These are phyloP conservation scores for Thera obeliscata DNA, from an alignment of 2,888 invertebrate species.

Conservation along the genomic window DNA sequence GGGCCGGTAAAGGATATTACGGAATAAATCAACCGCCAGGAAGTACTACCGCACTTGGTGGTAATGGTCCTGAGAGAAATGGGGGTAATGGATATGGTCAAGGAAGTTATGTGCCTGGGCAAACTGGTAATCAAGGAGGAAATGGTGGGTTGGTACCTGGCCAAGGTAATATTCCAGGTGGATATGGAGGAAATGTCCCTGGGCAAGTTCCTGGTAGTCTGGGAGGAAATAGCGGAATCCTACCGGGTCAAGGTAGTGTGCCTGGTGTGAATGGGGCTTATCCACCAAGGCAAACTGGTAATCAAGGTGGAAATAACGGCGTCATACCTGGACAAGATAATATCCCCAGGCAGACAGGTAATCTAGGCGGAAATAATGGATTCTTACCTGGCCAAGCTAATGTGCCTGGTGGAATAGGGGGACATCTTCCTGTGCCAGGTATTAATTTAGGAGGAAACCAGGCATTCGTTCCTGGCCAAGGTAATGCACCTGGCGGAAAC, in stretches of 20 bases:
- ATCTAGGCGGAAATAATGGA: constrained; percentile 6
- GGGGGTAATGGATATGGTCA: constrained; percentile 38
- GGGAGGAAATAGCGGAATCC: constrained; percentile 23
- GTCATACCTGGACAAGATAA: constrained; percentile 31
- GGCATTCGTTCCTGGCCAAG: constrained; percentile 30
- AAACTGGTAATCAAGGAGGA: constrained; percentile 24
- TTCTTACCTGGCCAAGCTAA: constrained; percentile 21
- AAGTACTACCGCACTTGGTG: neutral
- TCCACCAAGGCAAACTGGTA: constrained; percentile 28
- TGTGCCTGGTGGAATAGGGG: constrained; percentile 6
- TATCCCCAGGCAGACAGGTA: neutral
- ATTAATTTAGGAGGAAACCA: constrained; percentile 22
- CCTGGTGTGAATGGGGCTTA: constrained; percentile 11
- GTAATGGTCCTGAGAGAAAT: constrained; percentile 18
- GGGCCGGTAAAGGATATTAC: constrained; percentile 33
- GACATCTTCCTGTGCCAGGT: constrained; percentile 27
- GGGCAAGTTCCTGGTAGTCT: constrained; percentile 27
- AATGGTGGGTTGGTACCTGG: constrained; percentile 33
- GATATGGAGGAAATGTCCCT: constrained; percentile 35
- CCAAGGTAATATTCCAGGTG: constrained; percentile 21
- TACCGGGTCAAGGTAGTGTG: constrained; percentile 18
- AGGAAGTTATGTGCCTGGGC: constrained; percentile 14
- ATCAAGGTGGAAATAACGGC: constrained; percentile 25
- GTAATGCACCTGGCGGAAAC: constrained; percentile 37
- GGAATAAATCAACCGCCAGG: constrained; percentile 29